Evolutionary conservation across 2,888 invertebrate species (phyloP), one percentile per base, ranked within the genome.

Genomic region (Poecilobothrus nobilitatus): DNA sequence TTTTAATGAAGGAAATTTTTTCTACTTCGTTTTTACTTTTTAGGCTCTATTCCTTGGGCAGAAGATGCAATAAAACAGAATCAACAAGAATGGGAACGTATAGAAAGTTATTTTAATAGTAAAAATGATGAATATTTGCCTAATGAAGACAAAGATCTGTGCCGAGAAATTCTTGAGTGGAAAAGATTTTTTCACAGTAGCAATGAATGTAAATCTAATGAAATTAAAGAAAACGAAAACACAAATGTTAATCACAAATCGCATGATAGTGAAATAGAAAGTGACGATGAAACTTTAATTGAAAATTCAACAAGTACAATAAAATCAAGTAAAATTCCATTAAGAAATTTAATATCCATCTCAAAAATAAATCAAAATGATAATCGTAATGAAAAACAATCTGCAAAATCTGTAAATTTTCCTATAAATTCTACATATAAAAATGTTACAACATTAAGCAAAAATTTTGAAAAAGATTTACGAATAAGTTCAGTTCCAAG

Each of bases 41-140:
- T n/a, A 53, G 53, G 53, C 18, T 81, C 81, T 33, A 81, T 82
- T 69, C 81, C 81, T 0, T 82, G 82, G 82, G 81, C 81, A 3
- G 80, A 81, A 69, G 82, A 82, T 75, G 81, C 82, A 20, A 79
- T 82, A 18, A 81, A 81, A 67, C 78, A 81, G 71, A 82, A 82
- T 69, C 78, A 79, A 72, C 70, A 76, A 21, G 80, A 79, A 71
- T 82, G 82, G 82, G 80, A 81, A 68, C 76, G 76, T 18, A 77
- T 82, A 6, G 81, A 82, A 65, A 74, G 78, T 10, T 78, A 81
- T 76, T 73, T 82, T 62, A 74, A 76, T 44, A 79, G 80, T 0
- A 76, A 80, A 68, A 76, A 80, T 44, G 63, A 72, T 0, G 69
- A 72, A 27, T 44, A 67, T n/a, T 66, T 81, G 22, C 71, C 75